Evolutionary conservation across 2,888 invertebrate species (phyloP).

Genomic region (Euplagia quadripunctaria): DNA sequence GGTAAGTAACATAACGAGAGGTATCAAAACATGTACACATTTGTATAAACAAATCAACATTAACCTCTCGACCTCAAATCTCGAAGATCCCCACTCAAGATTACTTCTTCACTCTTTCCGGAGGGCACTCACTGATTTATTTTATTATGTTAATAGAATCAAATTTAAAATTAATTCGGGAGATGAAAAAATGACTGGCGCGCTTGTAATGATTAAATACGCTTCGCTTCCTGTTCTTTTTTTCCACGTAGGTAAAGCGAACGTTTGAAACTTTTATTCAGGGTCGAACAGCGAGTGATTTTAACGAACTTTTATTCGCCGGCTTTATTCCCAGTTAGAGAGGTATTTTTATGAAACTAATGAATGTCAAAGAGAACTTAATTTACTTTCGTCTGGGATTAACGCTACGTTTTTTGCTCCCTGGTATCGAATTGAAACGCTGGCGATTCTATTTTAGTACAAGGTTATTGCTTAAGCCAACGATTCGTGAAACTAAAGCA

Average conservation of each 20-base stretch:
- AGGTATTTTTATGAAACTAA: conserved; percentile 77
- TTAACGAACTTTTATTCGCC: conserved; percentile 81
- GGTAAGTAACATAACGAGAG: conserved; percentile 49
- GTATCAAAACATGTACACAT: conserved; percentile 57
- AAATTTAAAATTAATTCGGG: conserved; percentile 76
- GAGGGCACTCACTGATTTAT: conserved; percentile 66
- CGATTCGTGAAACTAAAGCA: conserved; percentile 5
- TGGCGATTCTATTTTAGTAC: background rate
- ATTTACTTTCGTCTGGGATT: conserved; percentile 64
- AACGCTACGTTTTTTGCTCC: conserved; percentile 36
- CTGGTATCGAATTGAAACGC: conserved; percentile 5
- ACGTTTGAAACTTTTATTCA: conserved; percentile 74
- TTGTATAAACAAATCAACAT: conserved; percentile 67
- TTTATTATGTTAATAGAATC: conserved; percentile 77
- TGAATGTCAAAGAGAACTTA: conserved; percentile 78
- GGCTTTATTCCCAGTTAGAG: conserved; percentile 64
- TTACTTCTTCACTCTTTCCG: conserved; percentile 56
- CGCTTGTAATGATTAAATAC: conserved; percentile 77
- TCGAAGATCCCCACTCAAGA: conserved; percentile 62
- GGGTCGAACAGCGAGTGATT: conserved; percentile 76
- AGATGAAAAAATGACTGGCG: conserved; percentile 71
- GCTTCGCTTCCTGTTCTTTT: conserved; percentile 68
- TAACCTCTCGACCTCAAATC: conserved; percentile 66
- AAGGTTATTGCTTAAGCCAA: conserved; percentile 1
- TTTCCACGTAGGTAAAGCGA: conserved; percentile 64